These are phyloP conservation scores for Mobula birostris DNA, from an alignment of 2,113 vertebrate species.

Conservation along the genomic window DNA sequence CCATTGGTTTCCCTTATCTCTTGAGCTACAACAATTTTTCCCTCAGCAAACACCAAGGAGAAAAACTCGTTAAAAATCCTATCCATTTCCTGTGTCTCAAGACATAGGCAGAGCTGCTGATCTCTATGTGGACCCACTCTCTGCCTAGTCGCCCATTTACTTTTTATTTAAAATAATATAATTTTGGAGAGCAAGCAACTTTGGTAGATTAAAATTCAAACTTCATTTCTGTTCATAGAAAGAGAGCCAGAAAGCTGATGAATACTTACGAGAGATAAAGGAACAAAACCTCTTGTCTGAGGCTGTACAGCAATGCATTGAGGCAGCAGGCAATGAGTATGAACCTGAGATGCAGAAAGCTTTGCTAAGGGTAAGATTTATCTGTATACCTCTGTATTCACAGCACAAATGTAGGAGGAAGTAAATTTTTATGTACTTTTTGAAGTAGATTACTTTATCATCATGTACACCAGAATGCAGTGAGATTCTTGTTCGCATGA, in stretches of 20 bases:
- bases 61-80: not conserved
- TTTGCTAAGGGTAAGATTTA: slow-evolving; percentile 70
- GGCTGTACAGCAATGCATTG: slow-evolving; percentile 82
- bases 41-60: not conserved
- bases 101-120: too few species aligned
- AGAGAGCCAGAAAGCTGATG: slow-evolving; percentile 90
- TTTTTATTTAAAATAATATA: not conserved
- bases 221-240: slow-evolving; percentile 59
- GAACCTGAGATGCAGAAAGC: slow-evolving; percentile 77
- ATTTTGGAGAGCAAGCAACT: not conserved
- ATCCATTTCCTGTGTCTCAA: too few species aligned
- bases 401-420: not conserved
- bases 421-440: not conserved
- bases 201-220: slow-evolving; percentile 10
- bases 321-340: slow-evolving; percentile 80
- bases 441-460: not conserved
- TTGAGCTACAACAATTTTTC: too few species aligned
- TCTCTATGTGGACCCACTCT: too few species aligned
- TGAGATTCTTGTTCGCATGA: too few species aligned
- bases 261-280: slow-evolving; percentile 91
- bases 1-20: too few species aligned
- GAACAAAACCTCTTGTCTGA: slow-evolving; percentile 76
- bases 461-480: not conserved
- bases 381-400: not conserved
- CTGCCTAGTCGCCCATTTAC: too few species aligned